These are phyloP conservation scores for Salmo trutta DNA, from an alignment of 2,797 vertebrate genomes.

Conservation along the genomic window DNA sequence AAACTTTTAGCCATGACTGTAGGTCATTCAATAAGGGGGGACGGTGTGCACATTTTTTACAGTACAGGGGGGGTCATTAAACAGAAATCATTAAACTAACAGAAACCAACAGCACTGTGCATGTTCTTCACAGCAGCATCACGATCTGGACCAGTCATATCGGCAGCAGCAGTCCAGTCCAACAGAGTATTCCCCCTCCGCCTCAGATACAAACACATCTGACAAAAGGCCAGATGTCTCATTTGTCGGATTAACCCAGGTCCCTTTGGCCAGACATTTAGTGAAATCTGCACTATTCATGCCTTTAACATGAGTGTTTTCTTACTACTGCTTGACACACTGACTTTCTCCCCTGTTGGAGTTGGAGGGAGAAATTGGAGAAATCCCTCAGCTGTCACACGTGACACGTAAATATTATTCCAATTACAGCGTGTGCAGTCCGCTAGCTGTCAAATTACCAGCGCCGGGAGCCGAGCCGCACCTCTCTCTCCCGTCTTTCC, in stretches of 20 bases:
- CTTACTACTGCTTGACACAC: neutral
- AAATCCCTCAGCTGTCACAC: constrained; percentile 58
- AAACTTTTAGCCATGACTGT: too few relatives aligned
- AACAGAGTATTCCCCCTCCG: constrained; percentile 35
- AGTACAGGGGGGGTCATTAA: too few relatives aligned
- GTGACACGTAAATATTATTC: constrained; percentile 71
- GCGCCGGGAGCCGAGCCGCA: constrained; percentile 48
- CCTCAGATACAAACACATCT: constrained; percentile 51
- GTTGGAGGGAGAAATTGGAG: constrained; percentile 6
- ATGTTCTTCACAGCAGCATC: constrained; percentile 45
- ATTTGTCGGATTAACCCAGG: constrained; percentile 66
- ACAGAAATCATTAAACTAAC: constrained; percentile 28
- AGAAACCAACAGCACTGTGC: constrained; percentile 33
- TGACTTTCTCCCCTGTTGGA: neutral
- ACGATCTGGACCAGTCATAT: constrained; percentile 37
- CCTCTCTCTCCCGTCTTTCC: neutral
- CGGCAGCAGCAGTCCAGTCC: constrained; percentile 42
- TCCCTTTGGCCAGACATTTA: constrained; percentile 42
- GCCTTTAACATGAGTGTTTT: constrained; percentile 8
- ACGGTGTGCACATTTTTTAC: too few relatives aligned
- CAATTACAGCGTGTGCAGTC: constrained; percentile 69
- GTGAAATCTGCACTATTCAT: constrained; percentile 50
- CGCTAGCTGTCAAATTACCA: constrained; percentile 73
- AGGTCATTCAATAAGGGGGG: too few relatives aligned
- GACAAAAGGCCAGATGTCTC: constrained; percentile 64